These are phyloP conservation scores for Onthophagus taurus DNA, from an alignment of 1,140 invertebrate genomes.

Conservation along the genomic window DNA sequence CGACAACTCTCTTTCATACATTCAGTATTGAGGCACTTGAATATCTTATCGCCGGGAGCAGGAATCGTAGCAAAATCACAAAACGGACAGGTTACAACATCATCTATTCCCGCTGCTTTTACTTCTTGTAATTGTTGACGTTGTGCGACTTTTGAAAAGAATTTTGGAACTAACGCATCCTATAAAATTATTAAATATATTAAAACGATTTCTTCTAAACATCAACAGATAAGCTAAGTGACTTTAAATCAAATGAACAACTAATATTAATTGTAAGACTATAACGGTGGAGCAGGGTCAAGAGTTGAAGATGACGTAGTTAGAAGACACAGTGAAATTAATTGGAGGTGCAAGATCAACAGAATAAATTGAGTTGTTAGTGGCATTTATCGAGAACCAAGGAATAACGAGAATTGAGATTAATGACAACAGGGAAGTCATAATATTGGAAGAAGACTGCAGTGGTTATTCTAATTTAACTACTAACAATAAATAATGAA, in stretches of 20 bases:
- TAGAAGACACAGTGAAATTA: too few relatives aligned
- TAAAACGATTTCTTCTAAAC: slow-evolving; percentile 1
- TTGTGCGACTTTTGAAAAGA: slow-evolving; percentile 45
- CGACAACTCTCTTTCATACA: slow-evolving; percentile 57
- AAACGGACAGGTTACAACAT: slow-evolving; percentile 53
- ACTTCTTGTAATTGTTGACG: slow-evolving; percentile 51
- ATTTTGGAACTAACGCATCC: slow-evolving; percentile 40
- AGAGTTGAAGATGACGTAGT: not conserved
- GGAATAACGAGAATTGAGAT: too few relatives aligned
- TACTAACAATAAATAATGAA: too few relatives aligned
- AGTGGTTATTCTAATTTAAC: too few relatives aligned
- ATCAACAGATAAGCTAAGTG: not conserved
- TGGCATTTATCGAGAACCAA: too few relatives aligned
- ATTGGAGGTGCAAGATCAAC: too few relatives aligned
- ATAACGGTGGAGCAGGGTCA: too few relatives aligned
- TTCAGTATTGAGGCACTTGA: slow-evolving; percentile 53
- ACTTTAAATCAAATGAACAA: not conserved
- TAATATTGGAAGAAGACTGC: too few relatives aligned
- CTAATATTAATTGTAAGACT: not conserved
- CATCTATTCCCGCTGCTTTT: slow-evolving; percentile 47
- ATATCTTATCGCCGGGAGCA: slow-evolving; percentile 47
- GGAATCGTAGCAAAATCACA: slow-evolving; percentile 52
- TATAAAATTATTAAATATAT: slow-evolving; percentile 33
- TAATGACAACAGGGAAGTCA: too few relatives aligned
- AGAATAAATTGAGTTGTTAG: too few relatives aligned